Evolutionary conservation across 2,797 vertebrate genomes (phyloP), one percentile per base, ranked within the genome.

Genomic region (Meda fulgida): DNA sequence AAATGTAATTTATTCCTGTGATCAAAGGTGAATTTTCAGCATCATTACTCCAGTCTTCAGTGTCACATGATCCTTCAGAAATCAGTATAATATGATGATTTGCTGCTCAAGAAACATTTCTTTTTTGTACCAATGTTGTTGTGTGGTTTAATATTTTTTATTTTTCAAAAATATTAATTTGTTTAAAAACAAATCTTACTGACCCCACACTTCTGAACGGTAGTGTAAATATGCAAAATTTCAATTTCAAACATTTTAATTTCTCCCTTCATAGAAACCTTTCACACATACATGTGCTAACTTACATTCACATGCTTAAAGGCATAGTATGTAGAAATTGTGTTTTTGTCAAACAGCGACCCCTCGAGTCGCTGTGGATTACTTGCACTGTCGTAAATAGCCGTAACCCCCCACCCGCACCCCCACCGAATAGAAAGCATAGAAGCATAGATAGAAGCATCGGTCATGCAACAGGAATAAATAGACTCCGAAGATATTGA

Each of bases 241-340:
- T 26, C n/a, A n/a, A n/a, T n/a, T n/a, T n/a, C n/a, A n/a, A n/a
- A n/a, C n/a, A n/a, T 31, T 5, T 31, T 19, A 4, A 31, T 51
- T 53, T 75, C 10, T 53, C 19, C 29, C 19, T 34, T 76, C 36
- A 29, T 18, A 46, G 36, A 46, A 48, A 65, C 9, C 38, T 78
- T 48, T 80, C 29, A 80, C 78, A 80, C 60, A 51, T 79, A 51
- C 60, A 48, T 67, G 19, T 46, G 29, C 40, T 26, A 51, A 46
- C 46, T 66, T 80, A 80, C 78, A 80, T 65, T 31, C 19, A 67
- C 78, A 66, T 65, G 40, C 26, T 79, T 46, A 23, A 79, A 1
- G n/a, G n/a, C n/a, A n/a, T n/a, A n/a, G n/a, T n/a, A n/a, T n/a
- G n/a, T n/a, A n/a, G n/a, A n/a, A n/a, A n/a, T n/a, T n/a, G n/a